Conservation (phyloP, 2,797 vertebrate genomes). For the Babyrousa celebensis region DNA sequence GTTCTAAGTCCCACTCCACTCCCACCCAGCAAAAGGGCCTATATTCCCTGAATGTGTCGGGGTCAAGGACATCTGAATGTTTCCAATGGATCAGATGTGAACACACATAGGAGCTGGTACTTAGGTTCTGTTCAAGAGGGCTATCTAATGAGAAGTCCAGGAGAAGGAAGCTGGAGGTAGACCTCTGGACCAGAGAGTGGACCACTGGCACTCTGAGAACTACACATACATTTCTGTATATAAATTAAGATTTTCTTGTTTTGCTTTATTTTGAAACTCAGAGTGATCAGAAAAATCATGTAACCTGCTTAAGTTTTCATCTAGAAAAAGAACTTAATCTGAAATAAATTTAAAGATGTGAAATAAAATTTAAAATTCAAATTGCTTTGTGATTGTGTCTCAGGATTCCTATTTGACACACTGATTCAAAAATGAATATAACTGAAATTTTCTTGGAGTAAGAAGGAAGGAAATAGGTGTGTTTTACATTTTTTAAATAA, state of each 20-base stretch:
- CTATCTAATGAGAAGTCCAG: not conserved
- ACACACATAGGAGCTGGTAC: accelerated
- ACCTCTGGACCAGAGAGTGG: too few species aligned
- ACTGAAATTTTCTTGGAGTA: constrained; percentile 24
- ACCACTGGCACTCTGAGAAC: not conserved
- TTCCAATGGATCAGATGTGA: not conserved
- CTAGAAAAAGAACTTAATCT: not conserved
- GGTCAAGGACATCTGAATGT: not conserved
- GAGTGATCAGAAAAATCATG: constrained; percentile 46
- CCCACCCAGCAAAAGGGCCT: not conserved
- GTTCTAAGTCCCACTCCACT: not conserved
- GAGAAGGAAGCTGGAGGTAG: not conserved
- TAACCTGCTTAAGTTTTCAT: constrained; percentile 27
- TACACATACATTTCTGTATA: not conserved
- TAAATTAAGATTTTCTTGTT: not conserved
- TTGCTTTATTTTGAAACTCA: constrained; percentile 37
- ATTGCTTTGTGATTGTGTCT: not conserved
- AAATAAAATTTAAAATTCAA: not conserved
- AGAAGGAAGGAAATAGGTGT: constrained; percentile 25
- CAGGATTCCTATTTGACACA: not conserved
- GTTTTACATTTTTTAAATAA: constrained; percentile 46
- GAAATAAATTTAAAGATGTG: constrained; percentile 44
- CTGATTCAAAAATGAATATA: not conserved
- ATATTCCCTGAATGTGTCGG: not conserved
- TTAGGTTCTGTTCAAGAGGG: not conserved